These are phyloP conservation scores for Eumacrocentrus americanus DNA, from an alignment of 2,888 invertebrate species.

Conservation along the genomic window DNA sequence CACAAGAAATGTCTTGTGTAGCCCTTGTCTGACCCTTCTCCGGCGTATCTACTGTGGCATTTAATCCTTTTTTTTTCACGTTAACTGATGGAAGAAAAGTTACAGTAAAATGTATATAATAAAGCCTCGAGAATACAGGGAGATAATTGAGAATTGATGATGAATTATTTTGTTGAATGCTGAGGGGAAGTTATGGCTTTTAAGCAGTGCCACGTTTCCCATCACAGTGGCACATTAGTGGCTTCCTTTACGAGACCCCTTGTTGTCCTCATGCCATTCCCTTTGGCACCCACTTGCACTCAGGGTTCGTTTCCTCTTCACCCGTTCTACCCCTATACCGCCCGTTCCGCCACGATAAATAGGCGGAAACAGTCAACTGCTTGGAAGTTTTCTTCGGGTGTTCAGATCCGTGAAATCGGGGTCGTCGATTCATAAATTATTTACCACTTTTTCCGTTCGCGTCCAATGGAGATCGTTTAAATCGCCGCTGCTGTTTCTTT, in stretches of 20 bases:
- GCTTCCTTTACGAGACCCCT: conserved; percentile 1
- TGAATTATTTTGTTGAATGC: background rate
- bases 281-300: conserved; percentile 10
- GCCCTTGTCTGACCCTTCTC: conserved; percentile 1
- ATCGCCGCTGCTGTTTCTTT: conserved; percentile 17
- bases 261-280: conserved; percentile 14
- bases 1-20: background rate
- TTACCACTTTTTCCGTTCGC: conserved; percentile 39
- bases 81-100: background rate
- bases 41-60: background rate
- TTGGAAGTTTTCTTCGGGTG: conserved; percentile 27
- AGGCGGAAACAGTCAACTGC: conserved; percentile 35
- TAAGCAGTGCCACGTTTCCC: background rate
- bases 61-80: background rate
- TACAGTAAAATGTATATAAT: too few relatives aligned
- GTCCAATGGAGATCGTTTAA: conserved; percentile 23
- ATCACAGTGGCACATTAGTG: conserved; percentile 4
- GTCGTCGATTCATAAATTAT: conserved; percentile 51
- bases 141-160: background rate
- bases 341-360: conserved; percentile 29
- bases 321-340: conserved; percentile 18
- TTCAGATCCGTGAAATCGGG: conserved; percentile 45
- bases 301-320: conserved; percentile 18
- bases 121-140: too few relatives aligned
- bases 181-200: conserved; percentile 7